Evolutionary conservation across 2,888 invertebrate genomes (phyloP).

Genomic region (Campaea margaritaria): DNA sequence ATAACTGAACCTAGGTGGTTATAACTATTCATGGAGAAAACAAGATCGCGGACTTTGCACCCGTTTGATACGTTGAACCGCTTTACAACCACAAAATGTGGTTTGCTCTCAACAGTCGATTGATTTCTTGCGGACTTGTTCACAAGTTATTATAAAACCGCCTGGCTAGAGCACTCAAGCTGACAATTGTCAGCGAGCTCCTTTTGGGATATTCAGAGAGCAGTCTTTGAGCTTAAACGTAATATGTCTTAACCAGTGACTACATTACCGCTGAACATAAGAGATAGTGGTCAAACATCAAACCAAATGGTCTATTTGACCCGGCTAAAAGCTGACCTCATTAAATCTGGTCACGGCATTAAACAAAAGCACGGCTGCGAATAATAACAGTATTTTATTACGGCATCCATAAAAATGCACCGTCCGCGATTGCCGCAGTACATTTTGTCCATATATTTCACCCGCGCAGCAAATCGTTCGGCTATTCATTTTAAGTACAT

Average conservation of each 20-base stretch:
- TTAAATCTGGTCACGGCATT: constrained; percentile 14
- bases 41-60: not conserved
- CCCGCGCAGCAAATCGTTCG: constrained; percentile 54
- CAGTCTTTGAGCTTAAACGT: no score
- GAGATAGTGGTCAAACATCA: no score
- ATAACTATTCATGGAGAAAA: constrained; percentile 4
- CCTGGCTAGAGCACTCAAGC: not conserved
- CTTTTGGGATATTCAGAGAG: no score
- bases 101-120: not conserved
- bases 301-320: not conserved
- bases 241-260: no score
- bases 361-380: constrained; percentile 18
- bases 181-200: not conserved
- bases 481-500: constrained; percentile 49
- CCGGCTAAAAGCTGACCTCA: constrained; percentile 3
- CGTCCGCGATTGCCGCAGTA: constrained; percentile 45
- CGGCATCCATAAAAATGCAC: constrained; percentile 52
- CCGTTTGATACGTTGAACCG: not conserved
- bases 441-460: constrained; percentile 56
- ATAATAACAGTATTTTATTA: constrained; percentile 35
- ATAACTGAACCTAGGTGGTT: not conserved
- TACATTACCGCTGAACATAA: no score
- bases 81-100: not conserved
- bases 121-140: constrained; percentile 1
- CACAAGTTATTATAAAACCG: not conserved